A percentile compares a stretch with the other conserved stretches of the same genome.
These are phyloP conservation scores for Calidris pygmaea DNA, from an alignment of 2,113 vertebrate genomes.

Conservation along the genomic window DNA sequence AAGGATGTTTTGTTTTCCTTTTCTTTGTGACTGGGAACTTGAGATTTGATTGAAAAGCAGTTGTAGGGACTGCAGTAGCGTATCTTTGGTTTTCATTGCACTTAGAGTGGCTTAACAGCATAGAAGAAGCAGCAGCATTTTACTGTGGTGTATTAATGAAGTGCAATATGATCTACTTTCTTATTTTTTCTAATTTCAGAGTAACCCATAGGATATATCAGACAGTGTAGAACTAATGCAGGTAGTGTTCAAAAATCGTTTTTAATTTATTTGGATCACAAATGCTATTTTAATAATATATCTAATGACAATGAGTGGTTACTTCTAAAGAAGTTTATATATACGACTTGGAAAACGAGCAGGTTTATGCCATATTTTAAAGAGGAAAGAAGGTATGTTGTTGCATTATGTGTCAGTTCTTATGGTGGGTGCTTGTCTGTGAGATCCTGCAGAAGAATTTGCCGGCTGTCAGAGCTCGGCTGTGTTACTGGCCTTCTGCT, in stretches of 20 bases:
- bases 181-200: neutral
- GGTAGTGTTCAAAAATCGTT: neutral
- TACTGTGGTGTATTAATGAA: neutral
- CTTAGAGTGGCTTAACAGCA: neutral
- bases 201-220: neutral
- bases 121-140: neutral
- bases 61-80: rapidly evolving
- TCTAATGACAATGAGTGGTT: neutral
- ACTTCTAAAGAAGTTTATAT: neutral
- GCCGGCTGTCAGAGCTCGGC: neutral
- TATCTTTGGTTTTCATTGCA: neutral
- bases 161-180: neutral
- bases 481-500: neutral
- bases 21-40: neutral
- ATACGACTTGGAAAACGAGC: neutral
- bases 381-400: neutral
- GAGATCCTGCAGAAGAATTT: neutral
- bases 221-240: neutral
- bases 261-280: neutral
- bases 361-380: neutral
- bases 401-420: neutral
- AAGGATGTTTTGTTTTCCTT: neutral
- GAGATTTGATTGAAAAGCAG: neutral
- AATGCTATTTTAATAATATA: neutral
- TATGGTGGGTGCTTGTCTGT: neutral